Evolutionary conservation across 2,888 invertebrate genomes (phyloP), one percentile per base, ranked within the genome.

Genomic region (Lochmaea crataegi): DNA sequence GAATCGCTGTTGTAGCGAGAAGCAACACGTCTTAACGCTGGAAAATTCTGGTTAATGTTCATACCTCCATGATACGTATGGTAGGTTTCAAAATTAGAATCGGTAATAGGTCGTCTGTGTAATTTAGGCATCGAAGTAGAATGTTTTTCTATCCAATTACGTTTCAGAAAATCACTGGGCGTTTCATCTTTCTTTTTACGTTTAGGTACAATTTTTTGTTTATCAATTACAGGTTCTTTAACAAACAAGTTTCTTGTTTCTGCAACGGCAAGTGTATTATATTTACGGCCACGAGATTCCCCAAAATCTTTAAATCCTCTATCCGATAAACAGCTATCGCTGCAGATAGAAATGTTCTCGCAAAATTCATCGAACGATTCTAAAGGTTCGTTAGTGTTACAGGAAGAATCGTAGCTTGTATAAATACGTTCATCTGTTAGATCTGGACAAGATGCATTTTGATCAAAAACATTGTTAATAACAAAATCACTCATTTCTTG

Each of bases 121-220:
- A 87, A 77, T 78, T 85, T 86, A 38, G 85, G 85, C 84, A 87
- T 83, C 12, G 87, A 87, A 42, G 83, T 80, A 22, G 87, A 87
- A 76, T 87, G 87, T 79, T 87, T 87, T 63, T 86, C 82, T 77
- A 84, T 86, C 81, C 80, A 80, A 67, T 81, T 82, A n/a, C 81
- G 79, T 63, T 80, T 82, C 16, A 84, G 68, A 14, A 84, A 75
- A 45, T 84, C 84, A 18, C 79, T 80, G 0, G 84, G 84, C n/a
- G 79, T 81, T 56, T 80, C 80, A n/a, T 81, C 81, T 38, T 77
- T 78, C 68, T 76, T 77, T 72, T 75, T 79, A 16, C 69, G 73
- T 56, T 75, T 71, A 6, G 38, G 6, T 2, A 51, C 7, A 14
- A 57, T n/a, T 63, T 68, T 74, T 53, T 68, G 71, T 72, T 72